Percentiles rank a stretch among this genome's conserved stretches.
These are phyloP conservation scores for Acanthococcus lagerstroemiae DNA, from an alignment of 2,888 invertebrate species.

Conservation along the genomic window DNA sequence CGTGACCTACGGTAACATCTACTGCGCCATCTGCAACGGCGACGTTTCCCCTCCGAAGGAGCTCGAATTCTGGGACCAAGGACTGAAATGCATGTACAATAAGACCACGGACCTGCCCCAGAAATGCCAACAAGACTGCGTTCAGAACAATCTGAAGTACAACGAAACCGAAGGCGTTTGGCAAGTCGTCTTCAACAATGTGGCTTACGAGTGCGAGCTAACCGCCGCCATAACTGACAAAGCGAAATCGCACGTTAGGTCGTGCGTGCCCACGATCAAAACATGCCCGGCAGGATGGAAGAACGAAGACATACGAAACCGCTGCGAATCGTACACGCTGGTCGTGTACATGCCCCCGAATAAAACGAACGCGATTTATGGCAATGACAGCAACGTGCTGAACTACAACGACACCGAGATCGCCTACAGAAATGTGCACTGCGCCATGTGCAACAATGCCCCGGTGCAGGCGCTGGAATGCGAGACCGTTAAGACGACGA, in stretches of 20 bases:
- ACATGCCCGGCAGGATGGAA: constrained; percentile 42
- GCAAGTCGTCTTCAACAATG: constrained; percentile 1
- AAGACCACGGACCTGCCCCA: background rate
- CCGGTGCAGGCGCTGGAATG: constrained; percentile 39
- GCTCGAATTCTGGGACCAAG: background rate
- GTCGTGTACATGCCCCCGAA: constrained; percentile 41
- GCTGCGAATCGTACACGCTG: constrained; percentile 44
- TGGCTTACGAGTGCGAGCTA: constrained; percentile 1
- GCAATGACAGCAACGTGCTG: constrained; percentile 44
- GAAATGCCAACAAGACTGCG: background rate
- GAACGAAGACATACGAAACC: constrained; percentile 40
- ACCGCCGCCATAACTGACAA: constrained; percentile 37
- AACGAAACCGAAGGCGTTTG: constrained; percentile 1
- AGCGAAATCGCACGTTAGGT: constrained; percentile 39
- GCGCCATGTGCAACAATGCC: constrained; percentile 44
- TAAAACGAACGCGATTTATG: too few relatives aligned
- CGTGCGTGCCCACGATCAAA: constrained; percentile 41
- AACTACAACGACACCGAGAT: constrained; percentile 43
- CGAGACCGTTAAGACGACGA: background rate
- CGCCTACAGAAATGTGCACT: constrained; percentile 44
- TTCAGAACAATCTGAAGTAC: background rate
- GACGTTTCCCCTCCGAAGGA: constrained; percentile 35
- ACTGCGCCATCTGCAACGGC: constrained; percentile 44
- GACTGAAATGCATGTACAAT: background rate
- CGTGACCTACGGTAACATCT: constrained; percentile 41